Base-by-base conservation (phyloP, 2,888 invertebrate genomes). In the Drosophila monieri region DNA sequence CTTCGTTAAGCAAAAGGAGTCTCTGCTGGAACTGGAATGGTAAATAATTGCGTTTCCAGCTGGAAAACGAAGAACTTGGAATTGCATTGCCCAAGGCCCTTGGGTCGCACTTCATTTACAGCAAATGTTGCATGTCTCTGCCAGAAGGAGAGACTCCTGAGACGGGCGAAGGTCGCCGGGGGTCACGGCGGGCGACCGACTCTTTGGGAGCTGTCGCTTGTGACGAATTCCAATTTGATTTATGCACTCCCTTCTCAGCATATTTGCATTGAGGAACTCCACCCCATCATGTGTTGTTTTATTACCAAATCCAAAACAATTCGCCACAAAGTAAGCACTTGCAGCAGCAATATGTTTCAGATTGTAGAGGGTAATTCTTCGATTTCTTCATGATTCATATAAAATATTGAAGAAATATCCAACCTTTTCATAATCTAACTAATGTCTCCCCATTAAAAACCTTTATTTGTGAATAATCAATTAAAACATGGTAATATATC, bases 191-290 rank as follows among this genome's bases (percentile, higher is more conserved):
- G 18, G 23, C 51, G 51, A 30, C 62, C 46, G 51, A 30, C 62
- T 32, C 32, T 49, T n/a, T 41, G 35, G 25, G 35, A 18, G 25
- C 57, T 51, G 60, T 67, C 59, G 57, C 44, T 59, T 81, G 79
- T 76, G 80, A 85, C 83, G 83, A 79, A 85, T 87, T 73, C 58
- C 32, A 52, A 58, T 61, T 78, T 87, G 79, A 87, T 85, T 85
- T 85, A 85, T 78, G 71, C 66, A 55, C 58, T 56, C 56, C 51
- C 53, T 14, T 37, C 12, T 12, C n/a, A 15, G 25, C 43, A 47
- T 65, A 71, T 74, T 71, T 59, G 56, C 57, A 64, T 62, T 21
- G 18, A 18, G 47, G 51, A 25, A 14, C 32, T 35, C 25, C 12
- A 15, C 54, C 9, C 46, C 30, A 27, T 10, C 18, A 43, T 14